phyloP scores from a whole-genome alignment of 1,140 invertebrate genomes.

The Drosophila lacertosa region DNA sequence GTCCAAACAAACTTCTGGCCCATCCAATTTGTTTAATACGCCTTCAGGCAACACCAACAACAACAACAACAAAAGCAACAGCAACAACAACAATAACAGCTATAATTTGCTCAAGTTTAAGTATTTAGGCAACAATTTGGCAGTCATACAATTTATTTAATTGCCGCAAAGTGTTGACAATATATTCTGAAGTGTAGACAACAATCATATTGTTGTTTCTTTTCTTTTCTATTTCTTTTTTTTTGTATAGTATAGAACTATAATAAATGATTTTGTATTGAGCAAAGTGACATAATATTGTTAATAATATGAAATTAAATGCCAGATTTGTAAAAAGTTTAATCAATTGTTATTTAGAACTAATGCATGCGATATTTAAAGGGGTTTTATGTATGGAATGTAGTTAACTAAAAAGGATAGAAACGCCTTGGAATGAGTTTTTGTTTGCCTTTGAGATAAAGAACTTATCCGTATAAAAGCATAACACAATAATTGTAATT shows the following conservation, averaged over 20 bases:
- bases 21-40: constrained; percentile 44
- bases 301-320: constrained; percentile 2
- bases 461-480: too few species aligned
- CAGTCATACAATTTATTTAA: constrained; percentile 24
- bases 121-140: constrained; percentile 40
- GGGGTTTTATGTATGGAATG: too few species aligned
- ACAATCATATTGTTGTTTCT: constrained; percentile 8
- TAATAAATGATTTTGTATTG: neutral
- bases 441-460: too few species aligned
- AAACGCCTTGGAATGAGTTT: too few species aligned
- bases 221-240: too few species aligned
- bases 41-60: constrained; percentile 7
- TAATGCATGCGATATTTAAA: too few species aligned
- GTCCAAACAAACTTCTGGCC: constrained; percentile 24
- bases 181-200: constrained; percentile 15
- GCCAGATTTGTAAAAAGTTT: neutral
- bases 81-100: neutral
- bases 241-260: neutral
- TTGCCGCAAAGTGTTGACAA: constrained; percentile 36
- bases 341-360: neutral
- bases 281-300: neutral
- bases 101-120: constrained; percentile 36
- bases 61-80: constrained; percentile 12
- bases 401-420: too few species aligned
- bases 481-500: too few species aligned